Conservation (phyloP, 2,888 invertebrate species). For the Leptinotarsa haldemani region DNA sequence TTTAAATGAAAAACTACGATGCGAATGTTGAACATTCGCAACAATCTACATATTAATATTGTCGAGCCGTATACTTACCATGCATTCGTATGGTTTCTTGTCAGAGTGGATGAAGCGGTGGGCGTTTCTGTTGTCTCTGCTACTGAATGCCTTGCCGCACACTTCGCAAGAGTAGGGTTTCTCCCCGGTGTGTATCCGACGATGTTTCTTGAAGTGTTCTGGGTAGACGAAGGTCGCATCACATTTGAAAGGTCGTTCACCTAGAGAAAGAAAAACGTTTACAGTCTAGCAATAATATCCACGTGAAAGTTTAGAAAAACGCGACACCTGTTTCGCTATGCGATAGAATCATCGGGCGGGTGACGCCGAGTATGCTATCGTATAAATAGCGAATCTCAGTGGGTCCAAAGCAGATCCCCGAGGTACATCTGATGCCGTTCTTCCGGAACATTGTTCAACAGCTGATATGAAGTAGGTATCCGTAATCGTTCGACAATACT, state of each 20-base stretch:
- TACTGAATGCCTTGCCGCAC: conserved; percentile 86
- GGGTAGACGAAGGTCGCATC: conserved; percentile 85
- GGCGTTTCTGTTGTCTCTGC: conserved; percentile 85
- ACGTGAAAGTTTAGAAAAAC: too few species aligned
- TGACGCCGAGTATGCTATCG: too few species aligned
- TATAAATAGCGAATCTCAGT: too few species aligned
- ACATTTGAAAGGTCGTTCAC: conserved; percentile 82
- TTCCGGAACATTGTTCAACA: too few species aligned
- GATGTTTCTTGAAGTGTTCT: conserved; percentile 84
- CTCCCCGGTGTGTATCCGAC: conserved; percentile 81
- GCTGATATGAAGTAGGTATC: too few species aligned
- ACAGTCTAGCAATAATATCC: background rate
- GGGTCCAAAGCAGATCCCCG: too few species aligned
- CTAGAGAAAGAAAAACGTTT: conserved; percentile 19
- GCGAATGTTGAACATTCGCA: too few species aligned
- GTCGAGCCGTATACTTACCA: conserved; percentile 62
- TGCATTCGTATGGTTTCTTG: conserved; percentile 87
- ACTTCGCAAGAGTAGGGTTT: conserved; percentile 78
- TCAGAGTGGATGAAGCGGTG: conserved; percentile 88
- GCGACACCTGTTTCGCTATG: conserved; percentile 11
- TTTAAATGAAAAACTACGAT: too few species aligned
- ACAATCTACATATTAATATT: too few species aligned
- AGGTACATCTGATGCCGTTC: too few species aligned
- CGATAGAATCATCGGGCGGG: too few species aligned
- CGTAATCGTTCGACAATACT: too few species aligned